Conservation (phyloP, 2,888 invertebrate species). For the Trissolcus brochymenae region DNA sequence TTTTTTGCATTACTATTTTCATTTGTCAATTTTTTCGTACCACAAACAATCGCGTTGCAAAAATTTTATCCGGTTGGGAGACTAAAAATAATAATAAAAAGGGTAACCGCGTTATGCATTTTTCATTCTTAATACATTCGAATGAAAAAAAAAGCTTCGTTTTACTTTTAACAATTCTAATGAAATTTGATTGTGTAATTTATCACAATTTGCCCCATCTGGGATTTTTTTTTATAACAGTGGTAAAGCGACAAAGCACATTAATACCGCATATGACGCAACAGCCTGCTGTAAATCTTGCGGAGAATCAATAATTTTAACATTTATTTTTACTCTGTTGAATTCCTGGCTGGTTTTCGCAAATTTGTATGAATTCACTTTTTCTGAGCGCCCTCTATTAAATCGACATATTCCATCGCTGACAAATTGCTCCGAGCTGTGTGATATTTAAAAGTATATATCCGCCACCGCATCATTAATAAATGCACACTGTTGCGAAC, state of each 20-base stretch:
- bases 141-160: no score
- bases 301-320: constrained; percentile 25
- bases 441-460: constrained; percentile 49
- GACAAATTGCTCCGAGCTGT: constrained; percentile 37
- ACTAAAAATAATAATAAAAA: neutral
- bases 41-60: neutral
- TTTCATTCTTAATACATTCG: neutral
- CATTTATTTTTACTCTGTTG: constrained; percentile 24
- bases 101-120: neutral
- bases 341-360: constrained; percentile 40
- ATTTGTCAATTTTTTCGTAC: neutral
- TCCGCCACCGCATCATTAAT: constrained; percentile 52
- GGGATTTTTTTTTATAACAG: constrained; percentile 7
- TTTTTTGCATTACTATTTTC: neutral
- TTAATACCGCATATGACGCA: constrained; percentile 44
- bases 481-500: constrained; percentile 45
- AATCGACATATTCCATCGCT: constrained; percentile 37
- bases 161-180: no score
- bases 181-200: no score
- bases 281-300: constrained; percentile 10
- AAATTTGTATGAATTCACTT: constrained; percentile 43
- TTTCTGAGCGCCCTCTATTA: constrained; percentile 35
- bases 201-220: neutral
- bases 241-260: constrained; percentile 41
- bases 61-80: no score